phyloP scores from a whole-genome alignment of 2,888 invertebrate genomes.

The Melikaiella ostensackeni region DNA sequence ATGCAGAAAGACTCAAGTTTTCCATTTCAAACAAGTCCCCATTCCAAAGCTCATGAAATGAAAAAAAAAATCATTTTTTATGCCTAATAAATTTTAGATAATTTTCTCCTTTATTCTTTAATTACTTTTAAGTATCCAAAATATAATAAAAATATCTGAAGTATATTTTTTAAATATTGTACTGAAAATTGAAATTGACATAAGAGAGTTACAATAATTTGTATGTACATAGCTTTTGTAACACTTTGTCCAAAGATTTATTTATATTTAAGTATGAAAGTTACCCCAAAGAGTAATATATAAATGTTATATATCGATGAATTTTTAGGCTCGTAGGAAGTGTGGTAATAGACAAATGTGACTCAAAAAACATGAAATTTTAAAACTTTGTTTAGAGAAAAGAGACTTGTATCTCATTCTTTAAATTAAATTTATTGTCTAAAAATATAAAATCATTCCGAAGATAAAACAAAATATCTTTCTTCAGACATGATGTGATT shows the following conservation, averaged over 20 bases:
- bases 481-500: no score
- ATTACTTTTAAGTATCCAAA: neutral
- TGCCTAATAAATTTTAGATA: neutral
- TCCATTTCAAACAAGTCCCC: neutral
- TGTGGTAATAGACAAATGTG: neutral
- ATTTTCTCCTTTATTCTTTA: neutral
- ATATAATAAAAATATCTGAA: neutral
- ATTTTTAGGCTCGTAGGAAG: constrained; percentile 8
- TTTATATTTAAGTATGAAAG: constrained; percentile 46
- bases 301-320: constrained; percentile 32
- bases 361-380: neutral
- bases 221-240: constrained; percentile 50
- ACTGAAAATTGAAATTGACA: neutral
- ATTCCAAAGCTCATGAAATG: neutral
- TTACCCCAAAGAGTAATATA: constrained; percentile 64
- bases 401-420: no score
- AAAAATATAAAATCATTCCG: no score
- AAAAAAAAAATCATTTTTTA: neutral
- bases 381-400: no score
- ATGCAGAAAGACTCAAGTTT: constrained; percentile 41
- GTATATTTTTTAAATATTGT: neutral
- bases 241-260: constrained; percentile 65
- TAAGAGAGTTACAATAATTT: constrained; percentile 1
- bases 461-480: no score
- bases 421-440: no score